A percentile compares a stretch with the other conserved stretches of the same genome.
These are phyloP conservation scores for Otocyon megalotis DNA, from an alignment of 2,113 vertebrate genomes.

Conservation along the genomic window DNA sequence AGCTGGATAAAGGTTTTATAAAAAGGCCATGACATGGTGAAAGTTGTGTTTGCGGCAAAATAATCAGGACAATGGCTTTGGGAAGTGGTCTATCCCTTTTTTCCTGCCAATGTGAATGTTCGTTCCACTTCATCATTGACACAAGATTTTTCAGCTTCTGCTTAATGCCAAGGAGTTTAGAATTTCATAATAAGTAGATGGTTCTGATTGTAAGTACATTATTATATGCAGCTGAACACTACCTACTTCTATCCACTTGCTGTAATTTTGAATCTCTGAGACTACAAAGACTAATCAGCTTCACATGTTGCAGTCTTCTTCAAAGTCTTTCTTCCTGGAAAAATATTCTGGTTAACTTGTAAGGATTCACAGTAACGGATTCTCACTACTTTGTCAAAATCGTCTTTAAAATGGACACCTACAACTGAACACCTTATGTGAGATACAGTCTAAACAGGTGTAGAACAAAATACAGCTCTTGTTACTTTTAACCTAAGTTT, in stretches of 20 bases:
- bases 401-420: neutral
- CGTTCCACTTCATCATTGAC: neutral
- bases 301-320: neutral
- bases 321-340: neutral
- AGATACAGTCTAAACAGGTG: neutral
- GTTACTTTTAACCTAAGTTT: neutral
- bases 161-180: neutral
- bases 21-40: neutral
- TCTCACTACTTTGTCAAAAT: neutral
- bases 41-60: neutral
- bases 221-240: neutral
- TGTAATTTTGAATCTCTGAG: neutral
- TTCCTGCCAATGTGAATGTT: neutral
- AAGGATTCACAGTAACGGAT: neutral
- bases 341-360: neutral
- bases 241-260: neutral
- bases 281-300: neutral
- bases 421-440: neutral
- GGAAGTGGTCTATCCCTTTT: neutral
- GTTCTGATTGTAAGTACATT: neutral
- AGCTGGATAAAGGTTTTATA: neutral
- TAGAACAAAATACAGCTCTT: neutral
- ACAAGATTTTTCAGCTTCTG: neutral
- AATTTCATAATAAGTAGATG: neutral
- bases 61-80: neutral